Conservation (phyloP, 2,888 invertebrate species). For the Drosophila tanythrix region DNA sequence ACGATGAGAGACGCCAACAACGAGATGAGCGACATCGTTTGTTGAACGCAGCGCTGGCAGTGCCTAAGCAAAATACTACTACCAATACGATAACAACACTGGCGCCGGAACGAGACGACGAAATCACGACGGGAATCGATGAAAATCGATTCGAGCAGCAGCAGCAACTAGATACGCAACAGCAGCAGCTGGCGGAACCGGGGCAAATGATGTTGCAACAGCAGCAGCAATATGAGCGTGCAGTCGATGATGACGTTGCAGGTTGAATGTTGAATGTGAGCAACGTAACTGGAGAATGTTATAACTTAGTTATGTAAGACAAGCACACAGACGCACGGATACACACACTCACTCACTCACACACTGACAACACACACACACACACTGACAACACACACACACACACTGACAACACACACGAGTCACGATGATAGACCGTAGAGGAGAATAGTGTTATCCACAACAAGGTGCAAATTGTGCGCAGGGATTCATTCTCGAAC, state of each 20-base stretch:
- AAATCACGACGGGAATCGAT: not conserved
- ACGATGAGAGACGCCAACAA: slow-evolving; percentile 74
- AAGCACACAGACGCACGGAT: slow-evolving; percentile 36
- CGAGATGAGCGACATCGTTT: slow-evolving; percentile 69
- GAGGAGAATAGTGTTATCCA: slow-evolving; percentile 9
- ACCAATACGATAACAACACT: slow-evolving; percentile 25
- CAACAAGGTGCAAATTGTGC: slow-evolving; percentile 33
- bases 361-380: not conserved
- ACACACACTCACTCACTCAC: slow-evolving; percentile 3
- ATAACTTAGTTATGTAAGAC: slow-evolving; percentile 49
- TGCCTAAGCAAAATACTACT: slow-evolving; percentile 58
- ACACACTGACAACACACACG: not conserved
- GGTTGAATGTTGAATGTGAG: slow-evolving; percentile 18
- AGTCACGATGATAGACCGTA: not conserved
- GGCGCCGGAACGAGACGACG: slow-evolving; percentile 20
- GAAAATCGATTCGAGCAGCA: slow-evolving; percentile 2
- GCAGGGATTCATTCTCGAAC: not conserved
- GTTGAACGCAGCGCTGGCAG: slow-evolving; percentile 77
- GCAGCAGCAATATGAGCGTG: slow-evolving; percentile 4
- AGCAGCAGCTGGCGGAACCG: slow-evolving; percentile 4
- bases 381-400: not conserved
- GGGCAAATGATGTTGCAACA: slow-evolving; percentile 4
- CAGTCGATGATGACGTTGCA: slow-evolving; percentile 1
- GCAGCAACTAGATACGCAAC: slow-evolving; percentile 4
- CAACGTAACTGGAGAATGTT: slow-evolving; percentile 29